Conservation (phyloP, 1,140 invertebrate species). For the Pogonus chalceus region DNA sequence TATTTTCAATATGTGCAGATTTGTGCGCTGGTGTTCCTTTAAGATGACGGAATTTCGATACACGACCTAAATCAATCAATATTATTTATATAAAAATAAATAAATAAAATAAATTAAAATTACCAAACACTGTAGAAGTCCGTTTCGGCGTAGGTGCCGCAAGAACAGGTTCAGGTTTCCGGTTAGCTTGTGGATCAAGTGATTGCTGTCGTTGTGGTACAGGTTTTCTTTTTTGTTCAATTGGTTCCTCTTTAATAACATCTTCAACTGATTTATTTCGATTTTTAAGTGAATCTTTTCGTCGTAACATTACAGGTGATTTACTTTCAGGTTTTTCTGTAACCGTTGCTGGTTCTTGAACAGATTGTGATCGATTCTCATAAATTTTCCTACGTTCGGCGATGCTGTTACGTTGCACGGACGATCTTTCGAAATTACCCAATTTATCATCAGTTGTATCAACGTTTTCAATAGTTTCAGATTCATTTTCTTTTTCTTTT, state of each 20-base stretch:
- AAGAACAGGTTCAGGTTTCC: constrained; percentile 35
- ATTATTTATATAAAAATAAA: constrained; percentile 14
- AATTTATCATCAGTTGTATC: constrained; percentile 34
- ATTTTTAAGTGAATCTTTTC: constrained; percentile 33
- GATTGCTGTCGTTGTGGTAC: constrained; percentile 42
- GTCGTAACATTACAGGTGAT: constrained; percentile 59
- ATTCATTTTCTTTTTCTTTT: constrained; percentile 34
- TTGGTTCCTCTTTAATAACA: constrained; percentile 41
- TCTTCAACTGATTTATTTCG: constrained; percentile 34
- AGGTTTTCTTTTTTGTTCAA: constrained; percentile 36
- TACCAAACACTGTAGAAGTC: constrained; percentile 78
- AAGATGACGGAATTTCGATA: constrained; percentile 87
- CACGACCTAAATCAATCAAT: constrained; percentile 50
- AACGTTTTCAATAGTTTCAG: constrained; percentile 32
- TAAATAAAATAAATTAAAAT: constrained; percentile 19
- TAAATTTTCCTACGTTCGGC: constrained; percentile 67
- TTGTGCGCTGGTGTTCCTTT: constrained; percentile 85
- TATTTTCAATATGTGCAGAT: constrained; percentile 84
- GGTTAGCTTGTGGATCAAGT: constrained; percentile 34
- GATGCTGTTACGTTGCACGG: constrained; percentile 55
- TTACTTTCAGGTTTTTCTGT: constrained; percentile 49
- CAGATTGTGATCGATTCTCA: constrained; percentile 43
- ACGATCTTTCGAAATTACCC: constrained; percentile 42
- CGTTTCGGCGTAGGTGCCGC: constrained; percentile 53
- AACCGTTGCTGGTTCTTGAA: constrained; percentile 45